Conservation (phyloP, 2,797 vertebrate species). For the Coccyzus lansbergi region DNA sequence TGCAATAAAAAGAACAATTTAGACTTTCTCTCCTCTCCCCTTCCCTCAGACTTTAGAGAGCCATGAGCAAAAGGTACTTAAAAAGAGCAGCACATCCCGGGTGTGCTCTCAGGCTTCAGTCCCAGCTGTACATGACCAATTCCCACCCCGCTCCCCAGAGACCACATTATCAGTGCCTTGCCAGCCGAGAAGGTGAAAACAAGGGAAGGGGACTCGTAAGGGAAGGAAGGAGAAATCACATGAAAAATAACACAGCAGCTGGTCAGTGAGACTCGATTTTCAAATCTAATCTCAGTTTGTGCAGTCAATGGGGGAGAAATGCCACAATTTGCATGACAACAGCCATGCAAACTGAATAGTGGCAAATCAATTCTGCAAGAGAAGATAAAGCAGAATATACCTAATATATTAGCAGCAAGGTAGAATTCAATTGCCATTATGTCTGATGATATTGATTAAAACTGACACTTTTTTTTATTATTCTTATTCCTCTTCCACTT, state of each 20-base stretch:
- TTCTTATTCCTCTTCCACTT: slow-evolving; percentile 64
- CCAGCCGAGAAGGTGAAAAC: slow-evolving; percentile 40
- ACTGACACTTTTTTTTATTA: slow-evolving; percentile 54
- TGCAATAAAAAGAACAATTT: not conserved
- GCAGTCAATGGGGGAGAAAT: slow-evolving; percentile 78
- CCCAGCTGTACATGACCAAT: not conserved
- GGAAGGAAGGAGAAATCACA: slow-evolving; percentile 37
- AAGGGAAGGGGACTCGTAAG: slow-evolving; percentile 25
- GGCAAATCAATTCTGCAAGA: slow-evolving; percentile 79
- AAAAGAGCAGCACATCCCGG: not conserved
- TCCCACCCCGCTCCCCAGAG: not conserved
- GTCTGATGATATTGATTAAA: slow-evolving; percentile 77
- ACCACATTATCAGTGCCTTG: slow-evolving; percentile 9
- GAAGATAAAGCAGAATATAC: slow-evolving; percentile 78
- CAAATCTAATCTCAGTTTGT: slow-evolving; percentile 80
- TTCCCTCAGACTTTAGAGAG: not conserved
- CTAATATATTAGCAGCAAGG: slow-evolving; percentile 72
- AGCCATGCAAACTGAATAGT: slow-evolving; percentile 71
- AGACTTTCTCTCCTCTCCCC: too few species aligned
- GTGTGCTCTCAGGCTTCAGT: not conserved
- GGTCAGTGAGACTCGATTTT: slow-evolving; percentile 75
- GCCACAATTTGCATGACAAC: slow-evolving; percentile 85
- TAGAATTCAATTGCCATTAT: slow-evolving; percentile 73
- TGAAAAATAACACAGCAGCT: slow-evolving; percentile 76
- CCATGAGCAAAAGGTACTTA: not conserved